These are phyloP conservation scores for Neuroterus valhalla DNA, from an alignment of 1,140 invertebrate species.

Conservation along the genomic window DNA sequence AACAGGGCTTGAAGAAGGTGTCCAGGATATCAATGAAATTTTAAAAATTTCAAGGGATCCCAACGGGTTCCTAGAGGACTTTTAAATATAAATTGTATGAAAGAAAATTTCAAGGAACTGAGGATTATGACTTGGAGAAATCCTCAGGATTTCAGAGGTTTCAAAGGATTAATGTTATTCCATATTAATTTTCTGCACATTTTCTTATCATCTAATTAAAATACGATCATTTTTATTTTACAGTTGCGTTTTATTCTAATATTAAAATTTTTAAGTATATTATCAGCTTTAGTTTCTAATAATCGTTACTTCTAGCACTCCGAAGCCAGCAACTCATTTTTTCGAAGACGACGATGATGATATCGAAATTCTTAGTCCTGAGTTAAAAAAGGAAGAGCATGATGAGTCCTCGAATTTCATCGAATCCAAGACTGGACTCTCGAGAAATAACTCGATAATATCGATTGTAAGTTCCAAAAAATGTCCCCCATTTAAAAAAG, in stretches of 20 bases:
- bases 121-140: too few relatives aligned
- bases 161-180: too few relatives aligned
- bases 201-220: too few relatives aligned
- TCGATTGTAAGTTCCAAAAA: constrained; percentile 7
- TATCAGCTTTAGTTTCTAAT: not conserved
- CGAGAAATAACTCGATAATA: constrained; percentile 5
- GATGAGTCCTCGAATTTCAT: not conserved
- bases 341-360: not conserved
- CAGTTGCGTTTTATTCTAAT: too few relatives aligned
- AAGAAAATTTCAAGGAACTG: too few relatives aligned
- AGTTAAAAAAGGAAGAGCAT: not conserved
- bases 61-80: too few relatives aligned
- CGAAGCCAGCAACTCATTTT: not conserved
- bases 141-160: too few relatives aligned
- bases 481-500: not conserved
- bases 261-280: not conserved
- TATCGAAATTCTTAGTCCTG: not conserved
- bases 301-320: not conserved
- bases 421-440: not conserved
- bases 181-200: not conserved
- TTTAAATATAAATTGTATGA: too few relatives aligned
- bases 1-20: too few relatives aligned
- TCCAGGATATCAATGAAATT: too few relatives aligned
- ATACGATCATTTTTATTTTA: too few relatives aligned
- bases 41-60: too few relatives aligned